These are phyloP conservation scores for Neodon shergylaensis DNA, from an alignment of 2,113 vertebrate genomes.

Conservation along the genomic window DNA sequence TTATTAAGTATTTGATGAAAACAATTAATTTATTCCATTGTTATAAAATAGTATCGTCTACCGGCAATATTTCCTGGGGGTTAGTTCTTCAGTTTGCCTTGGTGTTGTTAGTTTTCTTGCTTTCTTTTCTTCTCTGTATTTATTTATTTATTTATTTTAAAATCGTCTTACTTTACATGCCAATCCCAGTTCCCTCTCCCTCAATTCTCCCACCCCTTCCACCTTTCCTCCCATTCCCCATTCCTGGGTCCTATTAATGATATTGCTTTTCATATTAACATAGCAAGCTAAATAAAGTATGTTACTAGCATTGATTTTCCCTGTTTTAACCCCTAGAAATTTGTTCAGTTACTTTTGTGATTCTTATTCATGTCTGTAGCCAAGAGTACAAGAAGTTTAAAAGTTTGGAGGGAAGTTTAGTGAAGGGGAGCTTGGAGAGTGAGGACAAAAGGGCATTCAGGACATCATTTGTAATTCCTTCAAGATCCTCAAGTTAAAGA, in stretches of 20 bases:
- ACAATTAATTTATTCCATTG: neutral
- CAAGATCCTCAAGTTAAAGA: constrained; percentile 3
- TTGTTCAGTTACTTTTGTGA: neutral
- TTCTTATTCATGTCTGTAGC: neutral
- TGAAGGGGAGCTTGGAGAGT: neutral
- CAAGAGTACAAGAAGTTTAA: neutral
- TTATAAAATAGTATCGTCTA: neutral
- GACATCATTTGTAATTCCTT: neutral
- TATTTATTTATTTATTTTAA: no score
- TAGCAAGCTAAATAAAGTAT: neutral
- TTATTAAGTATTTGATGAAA: constrained; percentile 16
- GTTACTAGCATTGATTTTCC: neutral
- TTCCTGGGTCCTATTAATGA: neutral
- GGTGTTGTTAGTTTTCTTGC: neutral
- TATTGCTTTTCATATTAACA: neutral
- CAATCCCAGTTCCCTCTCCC: no score
- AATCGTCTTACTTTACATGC: no score
- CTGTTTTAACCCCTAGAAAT: neutral
- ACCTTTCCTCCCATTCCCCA: no score
- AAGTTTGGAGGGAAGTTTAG: neutral
- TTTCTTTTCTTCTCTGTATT: no score
- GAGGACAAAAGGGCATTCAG: neutral
- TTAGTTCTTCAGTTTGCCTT: neutral
- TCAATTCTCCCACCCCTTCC: no score
- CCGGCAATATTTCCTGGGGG: neutral